phyloP scores from a whole-genome alignment of 37 sponge, comb jelly and placozoan species.

The Theonella swinhoei region DNA sequence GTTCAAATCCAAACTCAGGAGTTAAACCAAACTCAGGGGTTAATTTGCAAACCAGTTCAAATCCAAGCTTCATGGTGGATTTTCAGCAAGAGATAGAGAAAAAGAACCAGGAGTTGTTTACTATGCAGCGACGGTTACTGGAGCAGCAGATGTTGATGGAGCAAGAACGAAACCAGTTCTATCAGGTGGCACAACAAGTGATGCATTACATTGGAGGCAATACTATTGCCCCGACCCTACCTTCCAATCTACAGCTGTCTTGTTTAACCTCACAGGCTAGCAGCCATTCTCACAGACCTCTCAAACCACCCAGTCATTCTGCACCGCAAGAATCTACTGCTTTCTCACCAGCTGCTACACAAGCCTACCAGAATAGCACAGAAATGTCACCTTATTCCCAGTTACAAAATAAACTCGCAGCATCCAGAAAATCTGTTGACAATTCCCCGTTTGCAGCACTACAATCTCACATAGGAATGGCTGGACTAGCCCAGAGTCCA shows the following conservation, averaged over 20 bases:
- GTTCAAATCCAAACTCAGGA: neutral
- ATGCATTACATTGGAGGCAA: slow-evolving; percentile 26
- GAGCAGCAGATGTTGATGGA: slow-evolving; percentile 63
- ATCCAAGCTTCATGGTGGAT: slow-evolving; percentile 14
- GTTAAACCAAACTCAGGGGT: neutral
- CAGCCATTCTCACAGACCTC: no score
- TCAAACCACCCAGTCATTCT: no score
- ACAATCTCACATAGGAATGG: no score
- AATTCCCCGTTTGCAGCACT: no score
- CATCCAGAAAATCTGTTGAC: no score
- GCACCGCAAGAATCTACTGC: no score
- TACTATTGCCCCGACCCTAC: neutral
- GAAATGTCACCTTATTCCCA: no score
- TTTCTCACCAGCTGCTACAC: no score
- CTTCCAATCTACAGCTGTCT: neutral
- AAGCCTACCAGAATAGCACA: no score
- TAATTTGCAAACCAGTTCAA: neutral
- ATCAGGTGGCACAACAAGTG: slow-evolving; percentile 36
- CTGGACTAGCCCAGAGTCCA: no score
- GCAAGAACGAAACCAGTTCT: slow-evolving; percentile 64
- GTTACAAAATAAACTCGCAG: no score
- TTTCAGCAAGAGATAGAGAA: slow-evolving; percentile 38
- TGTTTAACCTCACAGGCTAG: no score
- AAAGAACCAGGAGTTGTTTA: slow-evolving; percentile 63
- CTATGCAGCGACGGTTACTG: slow-evolving; percentile 36